Percentiles rank a stretch among this genome's conserved stretches.
phyloP scores from a whole-genome alignment of 2,797 vertebrate genomes.

The Rhabdophis nuchalis region DNA sequence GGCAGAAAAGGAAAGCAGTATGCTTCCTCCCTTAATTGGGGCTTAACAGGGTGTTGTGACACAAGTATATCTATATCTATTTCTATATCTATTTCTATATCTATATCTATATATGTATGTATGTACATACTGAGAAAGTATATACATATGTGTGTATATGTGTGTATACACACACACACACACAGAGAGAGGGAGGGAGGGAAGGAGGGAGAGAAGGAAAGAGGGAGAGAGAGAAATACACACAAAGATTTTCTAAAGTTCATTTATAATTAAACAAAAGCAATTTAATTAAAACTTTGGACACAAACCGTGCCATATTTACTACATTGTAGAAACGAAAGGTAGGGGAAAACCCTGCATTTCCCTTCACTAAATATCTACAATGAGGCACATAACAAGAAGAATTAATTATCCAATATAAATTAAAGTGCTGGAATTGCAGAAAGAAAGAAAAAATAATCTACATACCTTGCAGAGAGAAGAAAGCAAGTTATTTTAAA shows the following conservation, averaged over 20 bases:
- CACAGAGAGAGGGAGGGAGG: no score
- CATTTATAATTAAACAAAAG: conserved; percentile 21
- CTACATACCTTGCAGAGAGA: background rate
- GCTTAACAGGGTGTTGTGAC: no score
- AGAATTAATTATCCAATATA: conserved; percentile 8
- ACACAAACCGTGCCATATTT: background rate
- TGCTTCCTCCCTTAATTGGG: no score
- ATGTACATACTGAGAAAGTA: no score
- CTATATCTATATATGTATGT: no score
- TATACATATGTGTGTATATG: no score
- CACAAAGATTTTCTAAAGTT: background rate
- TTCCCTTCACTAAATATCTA: background rate
- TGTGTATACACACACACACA: no score
- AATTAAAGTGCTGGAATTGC: background rate
- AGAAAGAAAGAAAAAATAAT: background rate
- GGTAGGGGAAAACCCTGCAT: background rate
- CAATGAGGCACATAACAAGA: background rate
- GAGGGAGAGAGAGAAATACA: background rate
- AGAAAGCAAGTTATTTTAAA: background rate
- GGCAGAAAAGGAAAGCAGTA: no score
- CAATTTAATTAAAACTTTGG: background rate
- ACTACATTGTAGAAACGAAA: background rate
- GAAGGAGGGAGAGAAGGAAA: no score
- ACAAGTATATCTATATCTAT: no score
- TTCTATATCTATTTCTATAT: no score